Evolutionary conservation across 2,113 vertebrate species (phyloP).

Genomic region (Ginglymostoma cirratum): DNA sequence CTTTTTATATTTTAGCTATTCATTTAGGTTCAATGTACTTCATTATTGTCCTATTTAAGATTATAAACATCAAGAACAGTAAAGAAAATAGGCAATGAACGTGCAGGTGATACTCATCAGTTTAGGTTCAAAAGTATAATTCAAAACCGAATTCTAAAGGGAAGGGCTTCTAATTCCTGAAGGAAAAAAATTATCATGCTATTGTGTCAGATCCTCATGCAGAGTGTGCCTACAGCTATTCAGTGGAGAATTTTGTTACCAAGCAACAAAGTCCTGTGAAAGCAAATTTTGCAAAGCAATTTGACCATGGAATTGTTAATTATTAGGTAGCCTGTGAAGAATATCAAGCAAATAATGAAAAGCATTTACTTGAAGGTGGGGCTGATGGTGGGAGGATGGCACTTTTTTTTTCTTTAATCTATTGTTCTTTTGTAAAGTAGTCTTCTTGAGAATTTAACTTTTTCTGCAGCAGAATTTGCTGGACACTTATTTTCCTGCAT

Average conservation of each 20-base stretch:
- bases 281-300: conserved; percentile 29
- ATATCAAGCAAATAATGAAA: conserved; percentile 28
- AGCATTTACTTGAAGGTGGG: conserved; percentile 23
- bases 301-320: conserved; percentile 34
- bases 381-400: neutral
- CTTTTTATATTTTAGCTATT: neutral
- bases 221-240: conserved; percentile 5
- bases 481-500: neutral
- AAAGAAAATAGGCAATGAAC: neutral
- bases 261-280: conserved; percentile 36
- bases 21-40: neutral
- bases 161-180: conserved; percentile 18
- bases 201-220: conserved; percentile 21
- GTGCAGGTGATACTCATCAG: neutral
- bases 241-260: conserved; percentile 23
- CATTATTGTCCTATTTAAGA: neutral
- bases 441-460: neutral
- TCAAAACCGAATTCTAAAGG: conserved; percentile 3
- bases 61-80: neutral
- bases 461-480: neutral
- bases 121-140: neutral
- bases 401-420: neutral
- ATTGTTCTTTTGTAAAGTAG: neutral
- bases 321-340: conserved; percentile 29
- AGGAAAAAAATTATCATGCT: neutral